Evolutionary conservation across 2,888 invertebrate species (phyloP).

Genomic region (Dendrolimus houi): DNA sequence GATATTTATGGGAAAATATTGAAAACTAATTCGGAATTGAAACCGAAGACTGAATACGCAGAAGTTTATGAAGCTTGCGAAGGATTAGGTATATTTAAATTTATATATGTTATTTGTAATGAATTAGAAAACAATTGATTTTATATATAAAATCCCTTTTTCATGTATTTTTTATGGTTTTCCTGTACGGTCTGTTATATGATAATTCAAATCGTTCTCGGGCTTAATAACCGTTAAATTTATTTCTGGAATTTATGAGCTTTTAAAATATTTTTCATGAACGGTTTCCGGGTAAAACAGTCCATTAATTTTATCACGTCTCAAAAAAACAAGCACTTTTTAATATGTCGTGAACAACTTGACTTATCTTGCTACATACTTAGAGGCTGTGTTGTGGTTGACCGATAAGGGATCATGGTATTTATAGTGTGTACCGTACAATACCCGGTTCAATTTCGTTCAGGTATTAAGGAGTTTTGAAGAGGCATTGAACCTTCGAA

Average conservation of each 20-base stretch:
- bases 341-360: constrained; percentile 15
- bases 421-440: constrained; percentile 12
- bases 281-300: constrained; percentile 1
- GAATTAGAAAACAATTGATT: no score
- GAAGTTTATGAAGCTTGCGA: constrained; percentile 61
- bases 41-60: constrained; percentile 48
- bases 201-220: no score
- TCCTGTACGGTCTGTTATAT: no score
- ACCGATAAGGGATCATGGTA: constrained; percentile 24
- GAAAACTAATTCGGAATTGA: constrained; percentile 30
- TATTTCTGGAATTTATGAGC: no score
- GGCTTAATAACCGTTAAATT: no score
- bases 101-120: no score
- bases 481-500: constrained; percentile 56
- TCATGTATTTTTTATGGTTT: no score
- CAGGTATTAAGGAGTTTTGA: constrained; percentile 16
- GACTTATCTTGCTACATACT: constrained; percentile 13
- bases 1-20: constrained; percentile 66
- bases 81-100: constrained; percentile 46
- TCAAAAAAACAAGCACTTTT: constrained; percentile 12
- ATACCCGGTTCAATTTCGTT: constrained; percentile 6
- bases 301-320: constrained; percentile 13
- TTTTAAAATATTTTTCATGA: no score
- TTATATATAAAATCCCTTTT: no score
- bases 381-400: constrained; percentile 7